These are phyloP conservation scores for Chlorodrepanis virens DNA, from an alignment of 2,113 vertebrate species.

Conservation along the genomic window DNA sequence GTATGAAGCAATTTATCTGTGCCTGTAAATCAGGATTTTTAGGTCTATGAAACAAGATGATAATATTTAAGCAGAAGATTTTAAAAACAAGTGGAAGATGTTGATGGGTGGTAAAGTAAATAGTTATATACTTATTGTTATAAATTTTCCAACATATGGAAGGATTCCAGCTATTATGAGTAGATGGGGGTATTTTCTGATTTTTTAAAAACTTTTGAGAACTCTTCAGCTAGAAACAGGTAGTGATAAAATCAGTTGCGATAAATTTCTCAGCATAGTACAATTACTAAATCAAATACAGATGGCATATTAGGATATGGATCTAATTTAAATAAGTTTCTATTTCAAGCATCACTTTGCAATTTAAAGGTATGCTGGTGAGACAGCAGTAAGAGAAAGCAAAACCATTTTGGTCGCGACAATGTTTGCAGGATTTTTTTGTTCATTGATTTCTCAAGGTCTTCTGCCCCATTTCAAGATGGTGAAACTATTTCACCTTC, in stretches of 20 bases:
- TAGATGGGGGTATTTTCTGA: neutral
- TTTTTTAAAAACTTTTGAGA: neutral
- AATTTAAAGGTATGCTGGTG: neutral
- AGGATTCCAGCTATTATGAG: neutral
- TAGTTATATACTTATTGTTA: neutral
- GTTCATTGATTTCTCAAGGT: neutral
- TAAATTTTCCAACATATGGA: neutral
- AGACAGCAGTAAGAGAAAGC: neutral
- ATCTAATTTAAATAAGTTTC: neutral
- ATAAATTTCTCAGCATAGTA: neutral
- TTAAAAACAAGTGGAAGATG: neutral
- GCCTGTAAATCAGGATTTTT: neutral
- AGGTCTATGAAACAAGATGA: neutral
- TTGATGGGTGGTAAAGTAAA: neutral
- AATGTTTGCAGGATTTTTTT: neutral
- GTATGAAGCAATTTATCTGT: neutral
- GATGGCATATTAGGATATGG: neutral
- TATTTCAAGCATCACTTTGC: neutral
- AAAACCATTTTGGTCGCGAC: rapidly evolving
- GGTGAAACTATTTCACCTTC: neutral
- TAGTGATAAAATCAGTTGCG: neutral
- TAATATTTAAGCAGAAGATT: neutral
- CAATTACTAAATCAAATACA: neutral
- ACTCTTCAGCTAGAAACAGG: neutral
- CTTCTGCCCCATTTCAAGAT: neutral